A percentile compares a stretch with the other conserved stretches of the same genome.
These are phyloP conservation scores for Apistogramma diplotaenia DNA, from an alignment of 2,113 vertebrate genomes.

Conservation along the genomic window DNA sequence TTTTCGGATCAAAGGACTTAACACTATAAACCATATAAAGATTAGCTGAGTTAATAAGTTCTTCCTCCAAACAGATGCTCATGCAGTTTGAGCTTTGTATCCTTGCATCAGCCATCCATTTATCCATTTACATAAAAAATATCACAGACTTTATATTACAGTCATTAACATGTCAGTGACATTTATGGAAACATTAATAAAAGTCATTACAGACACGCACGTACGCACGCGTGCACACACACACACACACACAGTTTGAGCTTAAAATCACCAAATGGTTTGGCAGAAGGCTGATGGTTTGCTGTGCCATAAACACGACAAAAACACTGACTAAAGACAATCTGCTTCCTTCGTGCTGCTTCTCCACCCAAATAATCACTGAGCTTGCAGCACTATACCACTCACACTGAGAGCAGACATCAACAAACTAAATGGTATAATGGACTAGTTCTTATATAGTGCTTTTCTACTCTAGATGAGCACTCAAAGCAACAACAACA, in stretches of 20 bases:
- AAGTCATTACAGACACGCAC: constrained; percentile 3
- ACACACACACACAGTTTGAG: neutral
- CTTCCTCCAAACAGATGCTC: neutral
- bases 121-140: too few relatives aligned
- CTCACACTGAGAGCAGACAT: neutral
- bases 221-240: neutral
- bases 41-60: neutral
- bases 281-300: constrained; percentile 21
- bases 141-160: neutral
- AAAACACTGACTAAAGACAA: constrained; percentile 23
- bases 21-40: neutral
- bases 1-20: neutral
- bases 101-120: neutral
- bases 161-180: neutral
- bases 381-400: constrained; percentile 7
- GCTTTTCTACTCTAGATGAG: too few relatives aligned
- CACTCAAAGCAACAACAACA: too few relatives aligned
- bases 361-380: constrained; percentile 10
- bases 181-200: neutral
- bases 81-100: neutral
- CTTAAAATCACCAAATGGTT: constrained; percentile 30
- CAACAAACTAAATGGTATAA: neutral
- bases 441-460: too few relatives aligned
- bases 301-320: constrained; percentile 30
- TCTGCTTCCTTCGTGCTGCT: constrained; percentile 24